Base-by-base conservation (phyloP, 2,113 vertebrate species). In the Tautogolabrus adspersus region DNA sequence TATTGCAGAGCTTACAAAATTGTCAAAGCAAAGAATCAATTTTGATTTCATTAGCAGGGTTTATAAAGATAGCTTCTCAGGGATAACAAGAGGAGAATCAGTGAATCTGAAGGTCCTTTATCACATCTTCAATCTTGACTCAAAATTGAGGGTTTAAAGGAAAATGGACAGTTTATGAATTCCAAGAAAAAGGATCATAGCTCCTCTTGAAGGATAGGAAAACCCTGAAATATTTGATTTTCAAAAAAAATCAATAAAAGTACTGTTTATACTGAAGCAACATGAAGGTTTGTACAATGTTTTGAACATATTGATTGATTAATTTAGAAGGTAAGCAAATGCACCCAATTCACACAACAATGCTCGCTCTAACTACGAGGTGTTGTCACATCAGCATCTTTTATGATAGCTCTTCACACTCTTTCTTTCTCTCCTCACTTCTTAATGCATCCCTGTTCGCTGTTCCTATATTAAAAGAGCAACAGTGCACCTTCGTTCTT, bases 51-150 rank as follows among this genome's bases (percentile, higher is more conserved):
- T 42, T 15, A 26, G 57, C 38, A n/a, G 47, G 13, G 6, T 56
- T 62, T 49, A 62, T 54, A 30, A 52, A 72, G 4, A 38, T 6
- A 7, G 23, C 16, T 37, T 66, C 49, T 9, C 30, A 52, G 34
- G 19, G 44, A 66, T 57, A 55, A 37, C 15, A 49, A 49, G 12
- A 66, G 23, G 55, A 49, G 74, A 70, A 57, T 56, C 10, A 0
- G 18, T 69, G 34, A 67, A 49, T 13, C 21, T n/a, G 23, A 68
- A 26, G 64, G 66, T 80, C 74, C 72, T 56, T 78, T 62, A 49
- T 80, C 30, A 58, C 77, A 74, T 19, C 38, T 52, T 44, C 26
- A 52, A 59, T 58, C 66, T 60, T 83, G 72, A 89, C 80, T 84
- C 59, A 75, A 52, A 78, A 69, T 3, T 22, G 19, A 72, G 54